Percentiles rank a stretch among this genome's conserved stretches.
Evolutionary conservation across 2,797 vertebrate species (phyloP).

Genomic region (Neosilurus hyrtlii): DNA sequence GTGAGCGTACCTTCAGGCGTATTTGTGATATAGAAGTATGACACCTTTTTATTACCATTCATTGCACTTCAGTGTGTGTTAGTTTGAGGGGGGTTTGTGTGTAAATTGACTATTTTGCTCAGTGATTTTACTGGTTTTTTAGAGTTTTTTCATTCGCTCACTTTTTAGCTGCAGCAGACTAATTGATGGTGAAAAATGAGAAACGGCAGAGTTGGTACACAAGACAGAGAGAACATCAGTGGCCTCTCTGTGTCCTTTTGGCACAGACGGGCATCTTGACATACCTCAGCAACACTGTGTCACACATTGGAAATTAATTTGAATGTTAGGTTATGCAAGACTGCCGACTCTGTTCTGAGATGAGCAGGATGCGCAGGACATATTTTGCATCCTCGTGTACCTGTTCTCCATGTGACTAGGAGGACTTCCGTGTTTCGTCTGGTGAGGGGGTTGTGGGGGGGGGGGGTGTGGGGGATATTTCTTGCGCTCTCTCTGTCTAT

Average conservation of each 20-base stretch:
- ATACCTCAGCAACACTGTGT: background rate
- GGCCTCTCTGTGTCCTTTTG: background rate
- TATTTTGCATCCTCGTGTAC: conserved; percentile 28
- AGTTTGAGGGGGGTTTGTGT: background rate
- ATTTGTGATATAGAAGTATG: background rate
- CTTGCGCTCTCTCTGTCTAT: too few species aligned
- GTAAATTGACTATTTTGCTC: background rate
- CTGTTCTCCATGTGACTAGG: conserved; percentile 7
- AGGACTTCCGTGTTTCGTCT: conserved; percentile 24
- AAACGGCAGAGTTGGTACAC: background rate
- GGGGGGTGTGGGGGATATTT: background rate
- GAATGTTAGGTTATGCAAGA: conserved; percentile 16
- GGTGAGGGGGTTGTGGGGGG: background rate
- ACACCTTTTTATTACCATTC: background rate
- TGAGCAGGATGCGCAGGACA: background rate
- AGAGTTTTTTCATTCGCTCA: background rate
- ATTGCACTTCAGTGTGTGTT: background rate
- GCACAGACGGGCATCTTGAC: background rate
- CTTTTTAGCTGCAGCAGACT: background rate
- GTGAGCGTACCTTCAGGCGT: background rate
- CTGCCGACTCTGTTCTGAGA: conserved; percentile 3
- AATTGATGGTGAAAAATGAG: background rate
- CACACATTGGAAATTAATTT: background rate
- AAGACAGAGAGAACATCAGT: background rate
- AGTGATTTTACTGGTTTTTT: too few species aligned